phyloP scores from a whole-genome alignment of 35 echinoderm and acorn worm species.

The Lytechinus variegatus region DNA sequence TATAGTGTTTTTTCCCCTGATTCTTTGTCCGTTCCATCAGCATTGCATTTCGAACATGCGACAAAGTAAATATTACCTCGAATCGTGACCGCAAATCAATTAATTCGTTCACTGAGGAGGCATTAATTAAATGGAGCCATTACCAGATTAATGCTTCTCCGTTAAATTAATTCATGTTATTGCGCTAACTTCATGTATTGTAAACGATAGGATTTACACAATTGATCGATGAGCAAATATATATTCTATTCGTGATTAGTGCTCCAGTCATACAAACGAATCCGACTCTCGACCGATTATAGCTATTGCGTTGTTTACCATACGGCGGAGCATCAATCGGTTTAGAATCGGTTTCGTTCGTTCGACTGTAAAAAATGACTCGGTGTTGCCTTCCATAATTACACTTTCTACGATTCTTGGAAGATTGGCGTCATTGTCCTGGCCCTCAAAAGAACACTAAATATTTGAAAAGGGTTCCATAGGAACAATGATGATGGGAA shows the following conservation, averaged over 20 bases:
- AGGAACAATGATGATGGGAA: neutral
- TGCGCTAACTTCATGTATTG: neutral
- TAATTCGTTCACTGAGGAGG: neutral
- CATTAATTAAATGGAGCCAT: neutral
- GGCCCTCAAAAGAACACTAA: neutral
- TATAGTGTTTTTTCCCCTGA: no score
- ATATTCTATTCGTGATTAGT: no score
- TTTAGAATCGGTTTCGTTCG: neutral
- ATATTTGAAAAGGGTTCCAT: neutral
- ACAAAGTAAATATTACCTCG: neutral
- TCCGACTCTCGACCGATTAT: no score
- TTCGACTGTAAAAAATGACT: no score
- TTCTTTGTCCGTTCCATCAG: neutral
- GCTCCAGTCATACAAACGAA: no score
- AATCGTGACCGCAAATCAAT: neutral
- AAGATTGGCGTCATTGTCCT: neutral
- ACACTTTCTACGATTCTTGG: neutral
- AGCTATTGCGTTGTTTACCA: no score
- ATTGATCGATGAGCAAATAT: neutral
- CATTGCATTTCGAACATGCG: neutral
- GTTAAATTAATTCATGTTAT: neutral
- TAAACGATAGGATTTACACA: neutral
- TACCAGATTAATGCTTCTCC: neutral
- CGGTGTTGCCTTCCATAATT: neutral
- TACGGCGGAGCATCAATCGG: no score